phyloP scores from a whole-genome alignment of 2,113 vertebrate genomes.

The Seriola dumerili region DNA sequence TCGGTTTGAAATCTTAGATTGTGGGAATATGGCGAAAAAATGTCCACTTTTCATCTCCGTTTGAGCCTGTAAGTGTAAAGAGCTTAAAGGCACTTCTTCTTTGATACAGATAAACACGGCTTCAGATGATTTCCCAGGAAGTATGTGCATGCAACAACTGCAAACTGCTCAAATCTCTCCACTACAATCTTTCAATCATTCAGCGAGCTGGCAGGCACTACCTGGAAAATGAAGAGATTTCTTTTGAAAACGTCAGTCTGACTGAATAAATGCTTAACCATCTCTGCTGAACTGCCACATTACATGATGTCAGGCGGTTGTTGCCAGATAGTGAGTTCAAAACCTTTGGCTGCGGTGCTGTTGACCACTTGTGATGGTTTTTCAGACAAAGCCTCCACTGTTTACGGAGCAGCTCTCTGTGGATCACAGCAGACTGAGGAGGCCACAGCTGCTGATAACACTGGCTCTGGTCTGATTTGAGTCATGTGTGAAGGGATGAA shows the following conservation, averaged over 20 bases:
- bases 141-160: conserved; percentile 27
- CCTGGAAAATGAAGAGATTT: conserved; percentile 45
- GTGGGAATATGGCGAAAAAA: conserved; percentile 46
- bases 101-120: conserved; percentile 30
- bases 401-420: conserved; percentile 30
- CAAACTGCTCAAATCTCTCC: conserved; percentile 25
- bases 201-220: conserved; percentile 24
- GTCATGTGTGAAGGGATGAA: conserved; percentile 53
- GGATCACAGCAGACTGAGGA: conserved; percentile 1
- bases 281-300: conserved; percentile 6
- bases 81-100: conserved; percentile 15
- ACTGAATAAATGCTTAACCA: background rate
- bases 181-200: conserved; percentile 12
- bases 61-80: conserved; percentile 25
- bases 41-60: conserved; percentile 30
- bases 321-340: conserved; percentile 52
- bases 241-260: conserved; percentile 24
- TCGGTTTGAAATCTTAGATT: conserved; percentile 60
- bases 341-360: conserved; percentile 31
- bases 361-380: conserved; percentile 61
- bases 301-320: conserved; percentile 23
- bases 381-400: conserved; percentile 62
- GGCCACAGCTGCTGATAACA: conserved; percentile 53
- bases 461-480: conserved; percentile 18
- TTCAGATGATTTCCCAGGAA: conserved; percentile 34